Percentiles rank a stretch among this genome's conserved stretches.
phyloP scores from a whole-genome alignment of 2,113 vertebrate genomes.

The Tricholaema leucomelas region DNA sequence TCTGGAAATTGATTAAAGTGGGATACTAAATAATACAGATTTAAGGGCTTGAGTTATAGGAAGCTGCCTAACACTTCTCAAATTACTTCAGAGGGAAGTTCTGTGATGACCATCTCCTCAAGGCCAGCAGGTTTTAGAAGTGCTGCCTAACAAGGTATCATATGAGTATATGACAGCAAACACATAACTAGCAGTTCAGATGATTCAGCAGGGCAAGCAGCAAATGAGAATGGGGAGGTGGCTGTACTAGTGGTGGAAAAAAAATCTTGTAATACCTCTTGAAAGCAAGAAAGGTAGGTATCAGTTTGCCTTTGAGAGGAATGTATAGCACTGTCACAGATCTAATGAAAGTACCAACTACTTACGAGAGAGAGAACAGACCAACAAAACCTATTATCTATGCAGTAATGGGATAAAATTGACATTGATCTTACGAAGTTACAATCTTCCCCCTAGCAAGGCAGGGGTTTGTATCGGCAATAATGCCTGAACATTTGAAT shows the following conservation, averaged over 20 bases:
- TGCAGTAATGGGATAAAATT: background rate
- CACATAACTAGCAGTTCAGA: rapidly evolving
- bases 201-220: background rate
- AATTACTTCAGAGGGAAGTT: background rate
- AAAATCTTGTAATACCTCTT: background rate
- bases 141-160: background rate
- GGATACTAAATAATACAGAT: background rate
- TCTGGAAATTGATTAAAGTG: background rate
- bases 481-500: background rate
- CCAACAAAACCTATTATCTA: background rate
- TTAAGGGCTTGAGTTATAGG: background rate
- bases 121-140: background rate
- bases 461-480: constrained; percentile 9
- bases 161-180: rapidly evolving
- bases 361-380: background rate
- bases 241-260: background rate
- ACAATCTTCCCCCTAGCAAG: background rate
- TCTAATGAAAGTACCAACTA: background rate
- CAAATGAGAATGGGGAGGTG: background rate
- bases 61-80: background rate
- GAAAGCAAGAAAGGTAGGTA: background rate
- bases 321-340: background rate
- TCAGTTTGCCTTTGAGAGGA: background rate
- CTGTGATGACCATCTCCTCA: background rate
- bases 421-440: background rate